phyloP scores from a whole-genome alignment of 30 jellyfish, hydroid and myxozoan species.

The Catostylus mosaicus region DNA sequence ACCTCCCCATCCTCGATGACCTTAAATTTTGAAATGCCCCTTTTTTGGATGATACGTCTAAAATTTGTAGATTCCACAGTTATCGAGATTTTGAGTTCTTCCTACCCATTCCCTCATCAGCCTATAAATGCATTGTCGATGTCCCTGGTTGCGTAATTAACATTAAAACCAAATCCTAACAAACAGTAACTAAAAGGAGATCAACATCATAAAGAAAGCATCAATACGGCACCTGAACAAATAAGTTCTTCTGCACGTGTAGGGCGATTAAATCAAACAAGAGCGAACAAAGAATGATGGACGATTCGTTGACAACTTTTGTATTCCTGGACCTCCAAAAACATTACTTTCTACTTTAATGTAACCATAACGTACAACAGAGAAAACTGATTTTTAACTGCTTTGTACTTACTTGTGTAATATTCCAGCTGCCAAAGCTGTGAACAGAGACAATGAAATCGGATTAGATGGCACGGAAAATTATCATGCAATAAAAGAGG shows the following conservation, averaged over 20 bases:
- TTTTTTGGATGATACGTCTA: no score
- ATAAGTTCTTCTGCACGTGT: conserved; percentile 15
- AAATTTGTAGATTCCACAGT: no score
- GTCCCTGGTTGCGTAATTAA: no score
- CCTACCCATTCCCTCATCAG: no score
- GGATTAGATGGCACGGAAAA: conserved; percentile 33
- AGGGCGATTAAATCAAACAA: conserved; percentile 10
- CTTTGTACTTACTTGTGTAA: conserved; percentile 48
- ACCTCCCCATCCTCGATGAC: no score
- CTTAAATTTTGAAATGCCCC: no score
- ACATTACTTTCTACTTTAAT: not conserved
- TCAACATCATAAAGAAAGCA: not conserved
- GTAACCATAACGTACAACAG: not conserved
- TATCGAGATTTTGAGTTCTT: no score
- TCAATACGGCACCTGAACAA: conserved; percentile 22
- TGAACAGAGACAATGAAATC: conserved; percentile 8
- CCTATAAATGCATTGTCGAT: no score
- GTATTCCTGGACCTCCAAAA: not conserved
- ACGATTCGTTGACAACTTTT: conserved; percentile 40
- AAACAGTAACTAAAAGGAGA: not conserved
- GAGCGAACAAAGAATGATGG: conserved; percentile 46
- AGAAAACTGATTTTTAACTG: no score
- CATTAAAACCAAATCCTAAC: no score
- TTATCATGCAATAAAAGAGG: not conserved
- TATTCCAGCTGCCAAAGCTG: conserved; percentile 54